Conservation (phyloP, 2,113 vertebrate species). For the Gallinago undulata region DNA sequence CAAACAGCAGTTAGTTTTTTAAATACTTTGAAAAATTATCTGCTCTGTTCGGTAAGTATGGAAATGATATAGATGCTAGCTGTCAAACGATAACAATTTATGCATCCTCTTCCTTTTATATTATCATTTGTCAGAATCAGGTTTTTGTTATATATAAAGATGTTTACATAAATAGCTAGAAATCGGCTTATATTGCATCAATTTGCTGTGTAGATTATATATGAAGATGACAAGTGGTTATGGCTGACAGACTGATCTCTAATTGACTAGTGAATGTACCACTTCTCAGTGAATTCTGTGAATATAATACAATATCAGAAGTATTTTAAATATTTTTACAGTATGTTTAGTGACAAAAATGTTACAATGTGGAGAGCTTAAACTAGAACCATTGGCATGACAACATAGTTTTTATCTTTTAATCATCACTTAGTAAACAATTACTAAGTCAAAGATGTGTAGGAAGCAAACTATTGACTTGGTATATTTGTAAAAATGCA, state of each 20-base stretch:
- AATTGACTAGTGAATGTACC: constrained; percentile 7
- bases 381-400: background rate
- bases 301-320: background rate
- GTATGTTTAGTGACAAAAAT: background rate
- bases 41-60: background rate
- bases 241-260: background rate
- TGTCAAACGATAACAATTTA: constrained; percentile 12
- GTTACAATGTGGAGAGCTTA: background rate
- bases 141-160: constrained; percentile 9
- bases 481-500: background rate
- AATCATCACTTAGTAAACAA: background rate
- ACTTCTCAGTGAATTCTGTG: background rate
- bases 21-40: background rate
- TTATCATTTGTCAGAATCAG: constrained; percentile 35
- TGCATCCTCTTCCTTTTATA: background rate
- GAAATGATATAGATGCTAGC: background rate
- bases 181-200: constrained; percentile 3
- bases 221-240: constrained; percentile 4
- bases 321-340: background rate
- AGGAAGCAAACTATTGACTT: background rate
- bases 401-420: background rate
- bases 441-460: background rate
- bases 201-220: constrained; percentile 33
- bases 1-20: background rate
- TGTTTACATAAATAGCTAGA: constrained; percentile 45